phyloP scores from a whole-genome alignment of 1,140 invertebrate genomes.

The Neodiprion lecontei region DNA sequence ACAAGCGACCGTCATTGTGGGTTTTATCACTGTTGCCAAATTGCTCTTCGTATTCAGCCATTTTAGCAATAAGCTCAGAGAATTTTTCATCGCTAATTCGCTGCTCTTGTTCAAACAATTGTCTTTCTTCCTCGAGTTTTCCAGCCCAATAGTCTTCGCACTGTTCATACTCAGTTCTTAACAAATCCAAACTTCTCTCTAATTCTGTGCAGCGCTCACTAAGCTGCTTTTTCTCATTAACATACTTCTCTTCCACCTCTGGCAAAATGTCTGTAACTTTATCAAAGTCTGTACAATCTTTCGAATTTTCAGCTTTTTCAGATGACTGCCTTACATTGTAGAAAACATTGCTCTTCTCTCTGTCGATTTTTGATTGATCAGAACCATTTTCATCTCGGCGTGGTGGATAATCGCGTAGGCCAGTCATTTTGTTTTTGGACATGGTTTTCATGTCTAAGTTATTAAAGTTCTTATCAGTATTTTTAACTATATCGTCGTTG shows the following conservation, averaged over 20 bases:
- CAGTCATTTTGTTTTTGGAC: slow-evolving; percentile 44
- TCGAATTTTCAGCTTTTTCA: slow-evolving; percentile 12
- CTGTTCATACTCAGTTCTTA: slow-evolving; percentile 79
- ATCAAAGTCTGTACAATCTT: slow-evolving; percentile 35
- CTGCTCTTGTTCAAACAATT: slow-evolving; percentile 78
- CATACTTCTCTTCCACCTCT: slow-evolving; percentile 43
- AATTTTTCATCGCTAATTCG: slow-evolving; percentile 80
- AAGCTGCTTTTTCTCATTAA: slow-evolving; percentile 59
- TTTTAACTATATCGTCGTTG: slow-evolving; percentile 37
- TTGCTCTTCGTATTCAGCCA: slow-evolving; percentile 82
- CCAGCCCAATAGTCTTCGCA: slow-evolving; percentile 86
- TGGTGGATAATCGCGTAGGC: slow-evolving; percentile 53
- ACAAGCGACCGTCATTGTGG: slow-evolving; percentile 64
- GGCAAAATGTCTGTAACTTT: slow-evolving; percentile 24
- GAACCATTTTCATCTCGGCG: slow-evolving; percentile 43
- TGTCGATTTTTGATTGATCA: slow-evolving; percentile 29
- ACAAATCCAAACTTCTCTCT: slow-evolving; percentile 74
- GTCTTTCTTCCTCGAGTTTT: slow-evolving; percentile 81
- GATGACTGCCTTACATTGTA: slow-evolving; percentile 16
- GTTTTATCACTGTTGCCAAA: slow-evolving; percentile 62
- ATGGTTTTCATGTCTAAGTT: slow-evolving; percentile 34
- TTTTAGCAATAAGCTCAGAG: slow-evolving; percentile 73
- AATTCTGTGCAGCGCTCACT: slow-evolving; percentile 69
- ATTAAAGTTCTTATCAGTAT: slow-evolving; percentile 36
- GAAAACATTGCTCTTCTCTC: slow-evolving; percentile 29